Base-by-base conservation (phyloP, 2,888 invertebrate species). In the Nasonia oneida region DNA sequence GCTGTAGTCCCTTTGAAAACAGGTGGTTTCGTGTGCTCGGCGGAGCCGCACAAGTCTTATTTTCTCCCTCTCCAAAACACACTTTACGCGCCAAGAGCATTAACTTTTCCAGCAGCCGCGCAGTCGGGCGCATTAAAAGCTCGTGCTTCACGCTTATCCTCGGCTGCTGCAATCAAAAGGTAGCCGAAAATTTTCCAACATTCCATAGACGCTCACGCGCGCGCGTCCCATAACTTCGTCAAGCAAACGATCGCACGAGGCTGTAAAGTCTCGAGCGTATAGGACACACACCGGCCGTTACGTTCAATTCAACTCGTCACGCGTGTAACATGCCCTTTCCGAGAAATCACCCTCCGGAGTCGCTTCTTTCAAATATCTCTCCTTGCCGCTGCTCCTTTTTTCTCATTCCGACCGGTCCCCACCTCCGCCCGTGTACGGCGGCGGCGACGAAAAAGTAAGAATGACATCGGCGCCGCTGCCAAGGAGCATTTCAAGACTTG, bases 281-380 rank as follows among this genome's bases (percentile, higher is more conserved):
- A 42, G 80, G 47, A 47, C 42, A 42, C 42, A 42, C 12, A 42
- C 47, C 47, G 47, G 29, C 75, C 82, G 80, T 83, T 80, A 80
- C 64, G 47, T 86, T 80, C 80, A 71, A 83, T 86, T 86, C 80
- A 71, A 14, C 57, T 80, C 83, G 86, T 83, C 85, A 82, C 78
- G 81, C 78, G 64, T 47, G 67, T 77, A 82, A 79, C 85, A 78
- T 85, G 81, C 84, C 76, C n/a, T 61, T 81, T 82, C 83, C 47
- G 29, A 53, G 86, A 83, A 86, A 81, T 86, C 82, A 82, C 84
- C 86, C 84, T 87, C 79, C 82, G n/a, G 77, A 79, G 83, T 67
- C 29, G 80, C 64, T 80, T 75, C 81, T 77, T 77, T 70, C 70
- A 83, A 83, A 84, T 47, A 42, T 77, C 53, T 23, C 73, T 42